phyloP scores from a whole-genome alignment of 2,113 vertebrate species.

The Mesitornis unicolor region DNA sequence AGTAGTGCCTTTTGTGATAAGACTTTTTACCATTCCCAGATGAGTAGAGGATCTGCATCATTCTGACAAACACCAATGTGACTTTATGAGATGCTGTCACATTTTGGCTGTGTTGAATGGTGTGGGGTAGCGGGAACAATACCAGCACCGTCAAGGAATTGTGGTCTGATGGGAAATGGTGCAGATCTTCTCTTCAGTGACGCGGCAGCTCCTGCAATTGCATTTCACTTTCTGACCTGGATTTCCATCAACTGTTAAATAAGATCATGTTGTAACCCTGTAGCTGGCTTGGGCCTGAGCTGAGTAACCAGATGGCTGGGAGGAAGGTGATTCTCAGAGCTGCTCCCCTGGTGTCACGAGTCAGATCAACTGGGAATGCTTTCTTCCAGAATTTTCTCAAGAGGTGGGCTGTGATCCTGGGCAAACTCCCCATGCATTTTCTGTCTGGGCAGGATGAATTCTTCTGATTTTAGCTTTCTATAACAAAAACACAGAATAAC shows the following conservation, averaged over 20 bases:
- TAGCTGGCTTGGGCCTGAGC: not conserved
- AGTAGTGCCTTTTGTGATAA: not conserved
- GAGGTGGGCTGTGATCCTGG: not conserved
- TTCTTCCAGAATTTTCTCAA: not conserved
- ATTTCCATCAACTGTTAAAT: not conserved
- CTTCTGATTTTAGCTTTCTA: not conserved
- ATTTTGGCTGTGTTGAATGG: not conserved
- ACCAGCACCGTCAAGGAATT: not conserved
- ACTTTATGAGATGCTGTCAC: not conserved
- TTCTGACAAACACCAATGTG: not conserved
- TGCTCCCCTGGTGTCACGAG: not conserved
- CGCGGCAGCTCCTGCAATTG: not conserved
- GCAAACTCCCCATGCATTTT: not conserved
- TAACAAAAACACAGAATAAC: not conserved
- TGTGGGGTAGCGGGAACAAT: not conserved
- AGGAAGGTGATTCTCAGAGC: not conserved
- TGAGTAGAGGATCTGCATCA: not conserved
- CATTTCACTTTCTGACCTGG: not conserved
- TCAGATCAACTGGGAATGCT: not conserved
- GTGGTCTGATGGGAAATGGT: not conserved
- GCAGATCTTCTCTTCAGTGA: not conserved
- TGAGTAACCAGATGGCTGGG: not conserved
- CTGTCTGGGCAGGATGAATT: not conserved
- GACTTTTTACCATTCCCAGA: not conserved
- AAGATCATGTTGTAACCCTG: not conserved